Evolutionary conservation across 1,140 invertebrate species (phyloP).

Genomic region (Archivesica marissinica): DNA sequence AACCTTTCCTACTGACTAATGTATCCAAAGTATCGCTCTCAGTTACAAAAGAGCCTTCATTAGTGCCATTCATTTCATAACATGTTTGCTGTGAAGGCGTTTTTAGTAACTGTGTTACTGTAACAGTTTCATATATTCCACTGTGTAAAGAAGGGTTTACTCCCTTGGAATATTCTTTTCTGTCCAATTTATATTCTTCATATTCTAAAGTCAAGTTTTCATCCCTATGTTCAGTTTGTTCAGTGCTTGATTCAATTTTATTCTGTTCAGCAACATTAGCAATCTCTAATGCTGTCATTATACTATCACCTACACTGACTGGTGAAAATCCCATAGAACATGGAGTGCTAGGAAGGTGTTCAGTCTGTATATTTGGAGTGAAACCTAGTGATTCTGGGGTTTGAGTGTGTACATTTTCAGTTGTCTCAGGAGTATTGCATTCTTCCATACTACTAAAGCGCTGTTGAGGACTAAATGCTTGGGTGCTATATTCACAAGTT

Average conservation of each 20-base stretch:
- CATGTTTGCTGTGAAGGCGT: background rate
- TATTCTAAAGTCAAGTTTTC: too few relatives aligned
- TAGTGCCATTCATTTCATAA: background rate
- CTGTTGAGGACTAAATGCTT: constrained; percentile 4
- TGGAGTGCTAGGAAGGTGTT: background rate
- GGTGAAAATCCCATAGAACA: background rate
- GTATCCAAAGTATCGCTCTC: background rate
- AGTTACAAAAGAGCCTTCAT: background rate
- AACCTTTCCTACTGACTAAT: background rate
- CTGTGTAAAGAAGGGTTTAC: background rate
- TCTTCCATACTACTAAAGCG: background rate
- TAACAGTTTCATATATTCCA: background rate
- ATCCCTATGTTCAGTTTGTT: too few relatives aligned
- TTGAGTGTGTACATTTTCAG: constrained; percentile 39
- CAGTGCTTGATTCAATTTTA: too few relatives aligned
- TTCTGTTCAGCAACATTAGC: too few relatives aligned
- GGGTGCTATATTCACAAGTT: too few relatives aligned
- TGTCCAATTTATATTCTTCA: too few relatives aligned
- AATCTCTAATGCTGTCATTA: too few relatives aligned
- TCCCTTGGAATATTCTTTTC: too few relatives aligned
- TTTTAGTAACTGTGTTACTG: background rate
- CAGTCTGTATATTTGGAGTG: background rate
- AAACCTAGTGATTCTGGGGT: constrained; percentile 6
- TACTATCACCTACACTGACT: background rate
- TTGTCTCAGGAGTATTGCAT: background rate